Conservation (phyloP, 2,888 invertebrate genomes). For the Girardia tigrina region DNA sequence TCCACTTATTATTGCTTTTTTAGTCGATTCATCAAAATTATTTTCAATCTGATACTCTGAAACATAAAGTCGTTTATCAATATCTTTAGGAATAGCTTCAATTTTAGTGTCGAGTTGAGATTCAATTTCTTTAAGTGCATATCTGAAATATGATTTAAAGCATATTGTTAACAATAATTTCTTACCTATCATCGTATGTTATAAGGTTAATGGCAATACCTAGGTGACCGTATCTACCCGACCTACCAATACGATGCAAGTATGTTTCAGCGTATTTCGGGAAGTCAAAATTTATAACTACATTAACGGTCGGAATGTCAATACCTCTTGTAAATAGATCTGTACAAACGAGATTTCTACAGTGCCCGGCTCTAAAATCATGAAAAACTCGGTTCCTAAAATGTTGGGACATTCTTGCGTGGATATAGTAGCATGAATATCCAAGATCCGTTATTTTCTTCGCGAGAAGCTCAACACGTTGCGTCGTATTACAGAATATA, state of each 20-base stretch:
- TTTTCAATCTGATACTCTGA: conserved; percentile 62
- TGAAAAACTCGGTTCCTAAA: conserved; percentile 89
- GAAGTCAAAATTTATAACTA: conserved; percentile 99
- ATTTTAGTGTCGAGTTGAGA: conserved; percentile 96
- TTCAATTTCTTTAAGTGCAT: conserved; percentile 90
- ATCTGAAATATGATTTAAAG: conserved; percentile 53
- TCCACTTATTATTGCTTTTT: background rate
- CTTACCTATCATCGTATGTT: conserved; percentile 75
- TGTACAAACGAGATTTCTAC: conserved; percentile 77
- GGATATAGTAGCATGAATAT: conserved; percentile 98
- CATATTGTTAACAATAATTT: conserved; percentile 26
- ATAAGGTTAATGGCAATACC: conserved; percentile 98
- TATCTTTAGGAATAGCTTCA: conserved; percentile 95
- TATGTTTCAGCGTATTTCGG: conserved; percentile 99
- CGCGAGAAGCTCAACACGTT: conserved; percentile 90
- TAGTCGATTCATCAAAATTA: conserved; percentile 16
- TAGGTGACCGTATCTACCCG: conserved; percentile 91
- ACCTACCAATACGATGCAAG: conserved; percentile 93
- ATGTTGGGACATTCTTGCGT: conserved; percentile 97
- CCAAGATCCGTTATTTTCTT: conserved; percentile 99
- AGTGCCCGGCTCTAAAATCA: conserved; percentile 90
- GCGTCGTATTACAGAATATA: conserved; percentile 98
- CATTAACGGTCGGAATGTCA: conserved; percentile 98
- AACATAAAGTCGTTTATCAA: conserved; percentile 92
- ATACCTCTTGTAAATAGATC: conserved; percentile 97